phyloP scores from a whole-genome alignment of 2,888 invertebrate genomes.

The Julus scanicus region DNA sequence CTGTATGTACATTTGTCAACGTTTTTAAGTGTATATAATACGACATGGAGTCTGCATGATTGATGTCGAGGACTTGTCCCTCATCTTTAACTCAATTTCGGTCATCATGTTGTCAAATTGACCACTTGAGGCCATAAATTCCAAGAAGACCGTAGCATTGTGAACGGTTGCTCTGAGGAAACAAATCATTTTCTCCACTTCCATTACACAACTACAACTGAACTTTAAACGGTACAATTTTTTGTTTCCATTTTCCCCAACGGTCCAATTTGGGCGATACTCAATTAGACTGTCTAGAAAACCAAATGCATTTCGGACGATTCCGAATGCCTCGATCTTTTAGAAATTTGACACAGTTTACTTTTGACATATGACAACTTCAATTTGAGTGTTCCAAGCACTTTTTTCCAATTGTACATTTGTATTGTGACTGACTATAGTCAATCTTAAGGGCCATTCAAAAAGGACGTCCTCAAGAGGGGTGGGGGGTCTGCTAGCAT shows the following conservation, averaged over 20 bases:
- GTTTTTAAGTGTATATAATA: slow-evolving; percentile 7
- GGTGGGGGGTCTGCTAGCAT: no score
- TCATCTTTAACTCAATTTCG: neutral
- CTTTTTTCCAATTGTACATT: neutral
- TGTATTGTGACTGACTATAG: neutral
- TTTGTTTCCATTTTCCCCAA: neutral
- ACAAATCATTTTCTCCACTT: neutral
- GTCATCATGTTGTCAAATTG: slow-evolving; percentile 6
- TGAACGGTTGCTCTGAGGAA: neutral
- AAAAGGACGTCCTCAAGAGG: no score
- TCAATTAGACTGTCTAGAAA: neutral
- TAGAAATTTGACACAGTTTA: neutral
- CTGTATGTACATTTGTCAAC: neutral
- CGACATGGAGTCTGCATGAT: slow-evolving; percentile 12
- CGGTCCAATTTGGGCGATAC: neutral
- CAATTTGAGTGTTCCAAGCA: neutral
- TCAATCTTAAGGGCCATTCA: no score
- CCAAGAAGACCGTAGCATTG: neutral
- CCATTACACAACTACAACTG: neutral
- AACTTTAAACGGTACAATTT: neutral
- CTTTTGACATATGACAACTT: neutral
- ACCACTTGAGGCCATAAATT: slow-evolving; percentile 1
- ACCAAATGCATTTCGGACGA: neutral
- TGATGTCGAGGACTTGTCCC: neutral
- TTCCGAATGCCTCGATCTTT: no score